Conservation (phyloP, 2,113 vertebrate species). For the Ahaetulla prasina region DNA sequence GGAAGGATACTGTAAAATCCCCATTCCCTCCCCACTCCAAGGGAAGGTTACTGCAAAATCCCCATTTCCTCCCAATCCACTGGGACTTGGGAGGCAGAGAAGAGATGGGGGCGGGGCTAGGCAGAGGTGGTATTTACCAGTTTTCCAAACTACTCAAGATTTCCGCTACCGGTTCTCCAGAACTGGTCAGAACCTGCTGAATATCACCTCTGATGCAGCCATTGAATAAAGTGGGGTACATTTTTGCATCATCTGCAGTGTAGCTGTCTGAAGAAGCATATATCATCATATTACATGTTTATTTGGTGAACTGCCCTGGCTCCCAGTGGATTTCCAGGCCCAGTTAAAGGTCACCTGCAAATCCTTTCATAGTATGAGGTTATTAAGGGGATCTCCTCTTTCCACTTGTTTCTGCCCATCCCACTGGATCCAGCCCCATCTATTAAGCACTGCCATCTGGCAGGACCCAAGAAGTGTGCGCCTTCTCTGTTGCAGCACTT, state of each 20-base stretch:
- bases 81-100: no score
- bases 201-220: no score
- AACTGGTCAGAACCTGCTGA: no score
- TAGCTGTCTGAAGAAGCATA: neutral
- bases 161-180: no score
- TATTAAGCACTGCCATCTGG: neutral
- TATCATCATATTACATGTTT: neutral
- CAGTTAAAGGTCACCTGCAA: neutral
- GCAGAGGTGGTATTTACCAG: no score
- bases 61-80: no score
- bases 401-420: neutral
- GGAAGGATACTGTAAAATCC: no score
- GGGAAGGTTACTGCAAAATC: no score
- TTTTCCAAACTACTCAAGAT: no score
- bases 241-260: neutral
- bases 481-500: neutral
- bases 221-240: no score
- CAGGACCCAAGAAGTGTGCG: neutral
- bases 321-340: neutral
- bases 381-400: neutral
- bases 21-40: no score
- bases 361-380: neutral
- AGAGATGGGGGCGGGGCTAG: no score
- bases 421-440: neutral
- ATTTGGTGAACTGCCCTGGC: neutral